Evolutionary conservation across 2,797 vertebrate species (phyloP), one percentile per base, ranked within the genome.

Genomic region (Phoxinus dragarum): DNA sequence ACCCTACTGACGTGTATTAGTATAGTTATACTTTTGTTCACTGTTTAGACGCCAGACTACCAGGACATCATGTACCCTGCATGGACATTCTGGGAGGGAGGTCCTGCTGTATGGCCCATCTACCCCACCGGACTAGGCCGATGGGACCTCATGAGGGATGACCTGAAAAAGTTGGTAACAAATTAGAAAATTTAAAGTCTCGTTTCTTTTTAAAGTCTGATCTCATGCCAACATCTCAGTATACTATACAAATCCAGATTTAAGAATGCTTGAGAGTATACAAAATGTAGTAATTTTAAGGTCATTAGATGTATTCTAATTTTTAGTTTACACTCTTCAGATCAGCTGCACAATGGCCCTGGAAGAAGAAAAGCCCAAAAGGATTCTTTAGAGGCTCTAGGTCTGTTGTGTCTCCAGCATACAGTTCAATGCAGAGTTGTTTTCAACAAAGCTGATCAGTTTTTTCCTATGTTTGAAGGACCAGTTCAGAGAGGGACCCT

Each of bases 71-170:
- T 99, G 98, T 99, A 99, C 86, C 98, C 98, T 56, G 98, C 98
- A 0, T 99, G 98, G 98, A 99, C 98, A 0, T 99, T 99, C 88
- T 99, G 98, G 98, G 98, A 99, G 94, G 98, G 98, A 3, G 98
- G 98, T 12, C 98, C 98, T 1, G 98, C 98, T 19, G 97, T 99
- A 88, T 99, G 98, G 98, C 98, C 98, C 67, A 97, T 99, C 89
- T 99, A 99, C 87, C 98, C 98, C 42, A 97, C 96, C 6, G 98
- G 98, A 82, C 94, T 99, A 81, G 98, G 98, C 36, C 95, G 98
- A 86, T 99, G 98, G 98, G 98, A 99, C 88, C 94, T 99, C 80
- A 98, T 99, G 97, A 97, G 97, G 90, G 95, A 97, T 17, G 96
- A 98, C 31, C 95, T 99, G 44, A 90, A 92, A 93, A 96, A 94